Percentiles rank a stretch among this genome's conserved stretches.
phyloP scores from a whole-genome alignment of 2,888 invertebrate species.

The Drosophila pseudotalamancana region DNA sequence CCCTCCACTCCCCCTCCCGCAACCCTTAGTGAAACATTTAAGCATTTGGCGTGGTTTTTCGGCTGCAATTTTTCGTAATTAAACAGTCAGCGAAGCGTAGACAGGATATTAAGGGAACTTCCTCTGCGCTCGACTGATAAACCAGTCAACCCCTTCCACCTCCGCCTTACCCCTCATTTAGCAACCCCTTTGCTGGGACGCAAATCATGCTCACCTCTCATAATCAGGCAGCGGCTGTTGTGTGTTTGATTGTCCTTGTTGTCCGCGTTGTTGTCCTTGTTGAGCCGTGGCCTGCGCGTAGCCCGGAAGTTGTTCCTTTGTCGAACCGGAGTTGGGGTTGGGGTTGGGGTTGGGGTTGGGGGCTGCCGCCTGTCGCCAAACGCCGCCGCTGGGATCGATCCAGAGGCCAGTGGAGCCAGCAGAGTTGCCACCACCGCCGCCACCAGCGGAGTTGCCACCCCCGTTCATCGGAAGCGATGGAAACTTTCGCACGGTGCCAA shows the following conservation, averaged over 20 bases:
- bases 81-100: conserved; percentile 74
- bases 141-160: conserved; percentile 2
- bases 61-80: conserved; percentile 72
- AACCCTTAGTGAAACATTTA: conserved; percentile 47
- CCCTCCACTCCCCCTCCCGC: background rate
- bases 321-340: conserved; percentile 81
- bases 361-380: conserved; percentile 83
- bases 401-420: conserved; percentile 79
- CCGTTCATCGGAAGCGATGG: conserved; percentile 84
- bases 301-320: conserved; percentile 84
- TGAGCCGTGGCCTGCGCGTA: conserved; percentile 83
- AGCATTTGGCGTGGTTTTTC: conserved; percentile 49
- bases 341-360: no score
- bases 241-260: conserved; percentile 59
- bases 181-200: conserved; percentile 35
- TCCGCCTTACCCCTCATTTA: background rate
- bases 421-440: conserved; percentile 30
- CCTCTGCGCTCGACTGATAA: conserved; percentile 62
- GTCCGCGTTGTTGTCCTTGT: conserved; percentile 57
- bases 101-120: conserved; percentile 78
- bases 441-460: conserved; percentile 44
- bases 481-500: conserved; percentile 85
- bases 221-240: conserved; percentile 84
- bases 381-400: conserved; percentile 85
- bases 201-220: conserved; percentile 82